Conservation (phyloP, 2,797 vertebrate species). For the Discoglossus pictus region DNA sequence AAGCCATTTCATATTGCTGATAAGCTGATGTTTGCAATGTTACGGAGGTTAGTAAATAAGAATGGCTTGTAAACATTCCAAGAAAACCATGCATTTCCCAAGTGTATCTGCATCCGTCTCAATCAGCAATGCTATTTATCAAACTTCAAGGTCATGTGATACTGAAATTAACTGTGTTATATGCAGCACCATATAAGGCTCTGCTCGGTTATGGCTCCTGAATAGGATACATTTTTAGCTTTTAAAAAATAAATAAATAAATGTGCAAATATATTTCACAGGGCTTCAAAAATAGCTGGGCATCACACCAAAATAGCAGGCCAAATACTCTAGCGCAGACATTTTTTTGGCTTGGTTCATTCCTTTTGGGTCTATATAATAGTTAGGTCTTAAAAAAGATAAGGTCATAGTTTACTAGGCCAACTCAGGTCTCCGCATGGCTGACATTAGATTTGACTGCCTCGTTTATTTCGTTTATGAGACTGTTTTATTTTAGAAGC, state of each 20-base stretch:
- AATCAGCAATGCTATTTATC: constrained; percentile 43
- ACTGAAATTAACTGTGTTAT: constrained; percentile 24
- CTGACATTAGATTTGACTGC: background rate
- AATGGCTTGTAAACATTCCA: constrained; percentile 41
- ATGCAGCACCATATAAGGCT: constrained; percentile 37
- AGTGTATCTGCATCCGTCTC: constrained; percentile 25
- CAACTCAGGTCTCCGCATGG: constrained; percentile 15
- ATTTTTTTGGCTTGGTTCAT: constrained; percentile 22
- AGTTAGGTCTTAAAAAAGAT: constrained; percentile 26
- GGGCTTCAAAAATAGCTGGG: constrained; percentile 39
- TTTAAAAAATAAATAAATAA: constrained; percentile 36
- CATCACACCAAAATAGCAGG: constrained; percentile 33
- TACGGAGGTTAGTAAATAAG: constrained; percentile 40
- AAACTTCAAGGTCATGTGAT: constrained; percentile 27
- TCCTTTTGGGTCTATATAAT: constrained; percentile 24
- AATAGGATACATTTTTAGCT: constrained; percentile 27
- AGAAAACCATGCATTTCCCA: constrained; percentile 27
- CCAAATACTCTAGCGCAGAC: constrained; percentile 31
- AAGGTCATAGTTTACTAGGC: constrained; percentile 12
- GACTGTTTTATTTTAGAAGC: constrained; percentile 19
- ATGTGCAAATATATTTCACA: constrained; percentile 41
- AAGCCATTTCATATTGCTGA: constrained; percentile 29
- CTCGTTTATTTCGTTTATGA: constrained; percentile 18
- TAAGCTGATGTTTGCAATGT: constrained; percentile 37
- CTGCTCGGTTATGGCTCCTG: constrained; percentile 9